A percentile compares a stretch with the other conserved stretches of the same genome.
Evolutionary conservation across 2,797 vertebrate genomes (phyloP).

Genomic region (Chromobotia macracanthus): DNA sequence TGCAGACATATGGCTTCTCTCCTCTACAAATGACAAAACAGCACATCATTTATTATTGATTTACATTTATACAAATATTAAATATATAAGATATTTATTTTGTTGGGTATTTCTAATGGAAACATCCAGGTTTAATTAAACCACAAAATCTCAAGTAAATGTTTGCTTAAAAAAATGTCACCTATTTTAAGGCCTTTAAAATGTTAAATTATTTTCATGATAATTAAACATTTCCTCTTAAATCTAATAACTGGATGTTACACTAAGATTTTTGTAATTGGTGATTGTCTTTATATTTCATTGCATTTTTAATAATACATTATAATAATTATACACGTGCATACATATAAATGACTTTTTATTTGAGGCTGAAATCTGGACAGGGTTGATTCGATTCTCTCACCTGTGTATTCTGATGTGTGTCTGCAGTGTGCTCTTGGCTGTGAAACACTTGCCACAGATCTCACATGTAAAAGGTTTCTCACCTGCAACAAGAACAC

Average conservation of each 20-base stretch:
- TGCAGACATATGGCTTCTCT: conserved; percentile 92
- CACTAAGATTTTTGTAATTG: too few species aligned
- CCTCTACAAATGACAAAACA: conserved; percentile 76
- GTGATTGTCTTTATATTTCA: too few species aligned
- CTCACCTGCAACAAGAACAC: conserved; percentile 83
- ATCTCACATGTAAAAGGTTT: conserved; percentile 98
- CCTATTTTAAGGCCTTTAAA: too few species aligned
- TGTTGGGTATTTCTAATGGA: background rate
- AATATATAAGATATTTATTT: background rate
- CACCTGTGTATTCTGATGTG: conserved; percentile 97
- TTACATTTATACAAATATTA: background rate
- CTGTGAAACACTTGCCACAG: conserved; percentile 97
- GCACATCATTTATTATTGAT: background rate
- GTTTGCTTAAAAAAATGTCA: too few species aligned
- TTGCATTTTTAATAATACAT: too few species aligned
- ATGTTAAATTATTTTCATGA: too few species aligned
- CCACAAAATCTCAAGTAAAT: too few species aligned
- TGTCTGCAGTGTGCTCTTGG: conserved; percentile 95
- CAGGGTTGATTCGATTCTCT: background rate
- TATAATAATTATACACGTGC: too few species aligned
- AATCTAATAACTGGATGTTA: too few species aligned
- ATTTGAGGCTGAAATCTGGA: background rate
- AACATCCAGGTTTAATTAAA: too few species aligned
- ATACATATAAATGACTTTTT: too few species aligned
- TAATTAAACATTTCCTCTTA: too few species aligned